Base-by-base conservation (phyloP, 2,888 invertebrate genomes). In the Drosophila emarginata region DNA sequence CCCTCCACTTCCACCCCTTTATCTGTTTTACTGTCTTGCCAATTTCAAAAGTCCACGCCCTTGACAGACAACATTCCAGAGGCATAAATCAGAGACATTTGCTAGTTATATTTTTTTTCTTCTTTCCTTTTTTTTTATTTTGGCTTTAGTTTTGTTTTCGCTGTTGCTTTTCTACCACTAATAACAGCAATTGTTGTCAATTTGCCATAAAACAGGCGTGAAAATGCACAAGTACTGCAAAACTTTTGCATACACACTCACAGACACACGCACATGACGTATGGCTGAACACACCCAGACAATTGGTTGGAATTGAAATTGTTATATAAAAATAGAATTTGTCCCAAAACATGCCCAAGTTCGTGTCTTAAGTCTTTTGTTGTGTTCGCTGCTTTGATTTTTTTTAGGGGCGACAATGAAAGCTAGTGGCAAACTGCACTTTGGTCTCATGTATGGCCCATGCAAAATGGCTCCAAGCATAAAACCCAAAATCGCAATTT, bases 281-380 rank as follows among this genome's bases (percentile, higher is more conserved):
- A 11, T 12, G 11, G 18, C 45, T 71, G 59, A 87, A 83, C 88
- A 83, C 84, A 88, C 87, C 83, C 83, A 83, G 82, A 76, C 80
- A 84, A 84, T 80, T 86, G 88, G 56, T 75, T 84, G 86, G 45
- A 82, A 82, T 82, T 82, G 79, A 82, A 82, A 82, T 87, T 85
- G 78, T 77, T 84, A 54, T 70, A 88, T 84, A 84, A 86, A 88
- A 85, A 85, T 85, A 85, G 88, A 85, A 88, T 88, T 64, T 85
- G 88, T 84, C 84, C 85, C 87, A 87, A 85, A 85, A 88, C 88
- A 87, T 74, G 85, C 88, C 81, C 83, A 81, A 85, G 88, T 84
- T 84, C 79, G 80, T 83, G 84, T 76, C 88, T 88, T 88, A 79
- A 83, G 80, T 88, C 88, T 88, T 83, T 88, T 72, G 78, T 70